A percentile compares a stretch with the other conserved stretches of the same genome.
Evolutionary conservation across 2,113 vertebrate genomes (phyloP).

Genomic region (Cyanoramphus novaezelandiae): DNA sequence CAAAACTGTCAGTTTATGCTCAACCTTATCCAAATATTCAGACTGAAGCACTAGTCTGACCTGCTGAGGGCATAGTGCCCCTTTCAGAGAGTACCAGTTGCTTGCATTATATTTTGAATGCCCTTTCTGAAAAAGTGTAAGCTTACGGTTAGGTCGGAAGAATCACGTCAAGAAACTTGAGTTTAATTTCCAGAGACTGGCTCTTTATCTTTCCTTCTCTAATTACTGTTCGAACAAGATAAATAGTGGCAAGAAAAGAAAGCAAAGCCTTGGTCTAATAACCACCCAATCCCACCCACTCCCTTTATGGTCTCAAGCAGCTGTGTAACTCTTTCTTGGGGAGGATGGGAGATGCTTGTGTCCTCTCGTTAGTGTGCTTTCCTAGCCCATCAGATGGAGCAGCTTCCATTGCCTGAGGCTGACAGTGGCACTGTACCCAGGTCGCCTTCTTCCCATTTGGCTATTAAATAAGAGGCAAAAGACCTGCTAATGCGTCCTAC

Average conservation of each 20-base stretch:
- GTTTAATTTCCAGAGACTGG: background rate
- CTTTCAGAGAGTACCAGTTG: background rate
- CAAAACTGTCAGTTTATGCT: background rate
- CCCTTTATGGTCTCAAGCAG: background rate
- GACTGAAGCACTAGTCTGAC: background rate
- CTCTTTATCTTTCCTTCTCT: background rate
- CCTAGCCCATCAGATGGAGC: background rate
- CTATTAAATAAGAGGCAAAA: background rate
- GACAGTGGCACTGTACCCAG: background rate
- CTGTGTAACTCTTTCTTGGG: accelerated
- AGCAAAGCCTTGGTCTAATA: background rate
- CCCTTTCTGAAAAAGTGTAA: background rate
- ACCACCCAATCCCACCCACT: accelerated
- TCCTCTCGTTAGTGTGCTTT: accelerated
- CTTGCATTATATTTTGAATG: background rate
- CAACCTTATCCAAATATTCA: background rate
- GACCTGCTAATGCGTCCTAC: background rate
- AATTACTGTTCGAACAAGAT: background rate
- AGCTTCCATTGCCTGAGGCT: background rate
- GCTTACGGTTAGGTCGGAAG: background rate
- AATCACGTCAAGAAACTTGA: background rate
- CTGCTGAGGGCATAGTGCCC: background rate
- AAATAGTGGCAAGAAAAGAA: background rate
- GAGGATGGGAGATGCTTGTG: background rate
- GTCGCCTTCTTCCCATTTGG: background rate